Evolutionary conservation across 2,113 vertebrate species (phyloP), one percentile per base, ranked within the genome.

Genomic region (Pterocles gutturalis): DNA sequence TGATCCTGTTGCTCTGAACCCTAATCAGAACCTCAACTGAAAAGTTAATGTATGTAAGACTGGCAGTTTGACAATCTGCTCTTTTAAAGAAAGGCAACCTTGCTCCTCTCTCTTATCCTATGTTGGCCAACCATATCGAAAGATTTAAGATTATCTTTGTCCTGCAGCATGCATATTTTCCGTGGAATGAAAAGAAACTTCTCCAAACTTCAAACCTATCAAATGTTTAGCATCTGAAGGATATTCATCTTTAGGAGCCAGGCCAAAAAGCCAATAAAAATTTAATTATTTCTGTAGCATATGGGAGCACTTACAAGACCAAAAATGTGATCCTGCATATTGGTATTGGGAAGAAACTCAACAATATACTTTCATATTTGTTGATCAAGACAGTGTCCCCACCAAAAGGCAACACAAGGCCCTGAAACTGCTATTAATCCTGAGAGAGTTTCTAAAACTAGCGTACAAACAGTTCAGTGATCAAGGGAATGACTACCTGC

Each of bases 271-370:
- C 97, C 95, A 98, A 97, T 98, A 98, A 97, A 98, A 97, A 93
- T 96, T 91, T 97, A 98, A 98, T 98, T 98, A 97, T 98, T 98
- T 98, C 95, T 98, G 91, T 96, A 97, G 90, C 98, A 98, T 98
- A 98, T 98, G 97, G 97, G 97, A 98, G 77, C 84, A 97, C 91
- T 98, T 98, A 98, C 21, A 96, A 96, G 83, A 90, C 41, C 31
- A 93, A 72, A 97, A 97, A 96, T 8, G 19, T 92, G 95, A 97
- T 98, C 91, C 67, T 78, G 58, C 93, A 67, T 96, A 96, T 97
- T 94, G 94, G 93, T 97, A 97, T 70, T 82, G 83, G 89, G 94
- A 96, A 95, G 89, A 97, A 98, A 96, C n/a, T 76, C 79, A 98
- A 90, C 70, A 95, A 93, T 84, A 86, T 81, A 69, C 43, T 97